Percentiles rank a stretch among this genome's conserved stretches.
Evolutionary conservation across 2,888 invertebrate species (phyloP).

Genomic region (Latheticus oryzae): DNA sequence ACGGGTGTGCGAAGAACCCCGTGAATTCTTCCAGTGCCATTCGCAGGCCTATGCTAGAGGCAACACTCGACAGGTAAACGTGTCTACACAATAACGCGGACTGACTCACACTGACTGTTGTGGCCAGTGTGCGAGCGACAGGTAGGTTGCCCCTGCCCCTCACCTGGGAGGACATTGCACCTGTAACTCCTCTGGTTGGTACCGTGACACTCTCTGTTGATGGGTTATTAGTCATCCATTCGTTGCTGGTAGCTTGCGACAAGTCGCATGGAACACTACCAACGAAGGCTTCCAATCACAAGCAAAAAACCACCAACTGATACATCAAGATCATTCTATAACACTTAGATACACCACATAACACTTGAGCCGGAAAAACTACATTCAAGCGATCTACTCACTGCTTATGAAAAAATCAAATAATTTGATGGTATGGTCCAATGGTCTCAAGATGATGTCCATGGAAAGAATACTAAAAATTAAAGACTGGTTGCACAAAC

Average conservation of each 20-base stretch:
- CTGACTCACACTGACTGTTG: conserved; percentile 59
- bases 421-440: no score
- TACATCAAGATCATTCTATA: no score
- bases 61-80: conserved; percentile 33
- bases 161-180: conserved; percentile 65
- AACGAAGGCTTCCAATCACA: conserved; percentile 11
- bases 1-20: conserved; percentile 76
- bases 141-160: conserved; percentile 61
- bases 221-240: conserved; percentile 63
- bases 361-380: conserved; percentile 8
- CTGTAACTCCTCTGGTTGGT: conserved; percentile 60
- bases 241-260: conserved; percentile 47
- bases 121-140: conserved; percentile 59
- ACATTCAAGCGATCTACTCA: no score
- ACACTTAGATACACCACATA: no score
- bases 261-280: conserved; percentile 56
- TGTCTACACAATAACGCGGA: conserved; percentile 51
- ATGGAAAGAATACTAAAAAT: no score
- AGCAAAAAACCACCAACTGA: not conserved
- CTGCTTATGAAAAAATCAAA: no score
- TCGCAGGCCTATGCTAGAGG: conserved; percentile 69
- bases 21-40: conserved; percentile 92
- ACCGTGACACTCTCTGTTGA: conserved; percentile 58
- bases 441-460: no score
- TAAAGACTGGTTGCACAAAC: no score